Evolutionary conservation across 64 coral and sea anemone genomes (phyloP), one percentile per base, ranked within the genome.

Genomic region (Dendrophyllia cribrosa): DNA sequence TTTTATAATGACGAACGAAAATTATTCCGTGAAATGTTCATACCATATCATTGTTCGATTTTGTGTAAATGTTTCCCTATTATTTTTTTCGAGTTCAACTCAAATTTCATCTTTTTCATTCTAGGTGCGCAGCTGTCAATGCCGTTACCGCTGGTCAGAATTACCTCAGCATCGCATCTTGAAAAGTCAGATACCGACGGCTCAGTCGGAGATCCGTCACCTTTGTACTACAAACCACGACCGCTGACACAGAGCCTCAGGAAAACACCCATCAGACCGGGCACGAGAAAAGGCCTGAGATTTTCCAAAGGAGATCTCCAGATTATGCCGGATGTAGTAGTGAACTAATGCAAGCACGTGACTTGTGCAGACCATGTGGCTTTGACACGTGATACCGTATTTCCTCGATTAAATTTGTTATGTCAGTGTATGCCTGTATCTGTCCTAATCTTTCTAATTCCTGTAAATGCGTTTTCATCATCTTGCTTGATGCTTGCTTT

Each of bases 81-180:
- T 12, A 56, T 12, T 6, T 6, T 9, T 7, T 56, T 56, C 7
- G 7, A 56, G 12, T 1, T 1, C 17, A 20, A 50, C 48, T 8
- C 20, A 3, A 7, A 51, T 19, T 75, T 15, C 34, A 24, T 16
- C 58, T 58, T 63, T 60, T 17, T 15, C 44, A 16, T 70, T 60
- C 13, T 51, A 97, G 95, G 95, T 16, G 95, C 95, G 20, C 95
- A 89, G 26, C 92, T 97, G 5, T 66, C 92, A 15, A 83, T 91
- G 72, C 95, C 95, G 12, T 77, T 97, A 67, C 95, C 95, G 83
- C 95, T 97, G 92, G 95, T 97, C 92, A 83, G 95, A 87, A 97
- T 97, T 24, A 97, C 95, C 26, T 97, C 95, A 64, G 95, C 95
- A 43, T 97, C 95, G 26, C 87, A 94, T 20, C 59, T 78, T 6